Percentiles rank a stretch among this genome's conserved stretches.
These are phyloP conservation scores for Eupithecia pulchellata DNA, from an alignment of 2,888 invertebrate species.

Conservation along the genomic window DNA sequence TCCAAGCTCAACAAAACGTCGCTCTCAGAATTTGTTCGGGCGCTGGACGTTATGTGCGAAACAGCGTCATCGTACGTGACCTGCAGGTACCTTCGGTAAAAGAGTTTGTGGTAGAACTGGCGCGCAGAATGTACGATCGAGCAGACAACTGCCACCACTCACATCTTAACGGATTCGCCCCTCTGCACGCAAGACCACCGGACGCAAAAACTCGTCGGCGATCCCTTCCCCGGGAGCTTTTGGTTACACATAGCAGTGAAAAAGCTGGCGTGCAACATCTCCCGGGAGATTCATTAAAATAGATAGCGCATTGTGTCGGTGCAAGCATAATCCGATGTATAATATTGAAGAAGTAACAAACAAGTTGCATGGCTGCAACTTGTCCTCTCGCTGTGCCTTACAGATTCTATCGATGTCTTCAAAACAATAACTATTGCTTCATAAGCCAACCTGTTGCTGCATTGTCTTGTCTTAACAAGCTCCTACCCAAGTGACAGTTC, in stretches of 20 bases:
- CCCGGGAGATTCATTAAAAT: constrained; percentile 55
- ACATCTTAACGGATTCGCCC: no score
- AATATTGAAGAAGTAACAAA: constrained; percentile 54
- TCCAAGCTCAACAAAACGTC: no score
- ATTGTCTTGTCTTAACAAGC: constrained; percentile 50
- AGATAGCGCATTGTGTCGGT: constrained; percentile 64
- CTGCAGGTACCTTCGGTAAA: no score
- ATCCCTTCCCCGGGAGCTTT: no score
- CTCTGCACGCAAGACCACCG: no score
- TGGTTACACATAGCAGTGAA: constrained; percentile 46
- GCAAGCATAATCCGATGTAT: constrained; percentile 61
- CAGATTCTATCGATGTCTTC: constrained; percentile 59
- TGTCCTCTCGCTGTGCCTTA: constrained; percentile 48
- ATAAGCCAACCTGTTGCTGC: constrained; percentile 53
- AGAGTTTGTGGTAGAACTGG: no score
- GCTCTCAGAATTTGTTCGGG: no score
- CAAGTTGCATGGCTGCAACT: constrained; percentile 45
- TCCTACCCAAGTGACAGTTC: constrained; percentile 29
- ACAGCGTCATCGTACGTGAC: no score
- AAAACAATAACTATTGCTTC: constrained; percentile 66
- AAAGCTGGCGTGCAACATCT: constrained; percentile 50
- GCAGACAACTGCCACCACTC: no score
- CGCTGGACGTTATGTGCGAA: no score
- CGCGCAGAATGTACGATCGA: no score
- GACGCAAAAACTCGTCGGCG: no score